phyloP scores from a whole-genome alignment of 2,797 vertebrate genomes.

The Hephaestus fuliginosus region DNA sequence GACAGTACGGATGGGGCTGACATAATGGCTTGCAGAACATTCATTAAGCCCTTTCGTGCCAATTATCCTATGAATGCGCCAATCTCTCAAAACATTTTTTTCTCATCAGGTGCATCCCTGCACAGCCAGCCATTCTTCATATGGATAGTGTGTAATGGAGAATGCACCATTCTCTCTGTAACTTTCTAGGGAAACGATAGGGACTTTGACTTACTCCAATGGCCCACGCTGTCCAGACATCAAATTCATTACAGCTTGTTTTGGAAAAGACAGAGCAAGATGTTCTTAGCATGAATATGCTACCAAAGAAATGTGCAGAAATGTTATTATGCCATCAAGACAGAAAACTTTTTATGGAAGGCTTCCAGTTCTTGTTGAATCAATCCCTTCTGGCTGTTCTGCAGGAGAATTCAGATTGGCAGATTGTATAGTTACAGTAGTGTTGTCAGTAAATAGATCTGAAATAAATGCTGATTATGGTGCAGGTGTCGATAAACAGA shows the following conservation, averaged over 20 bases:
- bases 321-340: background rate
- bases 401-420: background rate
- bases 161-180: slow-evolving; percentile 31
- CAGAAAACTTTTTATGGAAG: slow-evolving; percentile 6
- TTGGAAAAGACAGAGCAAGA: background rate
- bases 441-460: background rate
- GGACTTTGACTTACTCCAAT: slow-evolving; percentile 5
- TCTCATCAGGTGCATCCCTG: slow-evolving; percentile 43
- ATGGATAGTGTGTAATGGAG: slow-evolving; percentile 25
- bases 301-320: slow-evolving; percentile 14
- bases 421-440: slow-evolving; percentile 10
- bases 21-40: slow-evolving; percentile 33
- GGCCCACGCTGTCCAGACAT: slow-evolving; percentile 13
- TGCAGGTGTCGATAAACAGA: slow-evolving; percentile 7
- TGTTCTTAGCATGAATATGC: slow-evolving; percentile 7
- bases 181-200: slow-evolving; percentile 26
- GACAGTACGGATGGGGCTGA: slow-evolving; percentile 11
- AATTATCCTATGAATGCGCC: slow-evolving; percentile 39
- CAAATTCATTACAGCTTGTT: background rate
- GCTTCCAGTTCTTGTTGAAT: slow-evolving; percentile 1
- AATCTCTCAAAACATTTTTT: slow-evolving; percentile 17
- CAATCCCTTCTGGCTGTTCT: background rate
- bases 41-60: slow-evolving; percentile 40
- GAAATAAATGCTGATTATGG: background rate
- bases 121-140: slow-evolving; percentile 37